These are phyloP conservation scores for Venusia cambrica DNA, from an alignment of 2,888 invertebrate species.

Conservation along the genomic window DNA sequence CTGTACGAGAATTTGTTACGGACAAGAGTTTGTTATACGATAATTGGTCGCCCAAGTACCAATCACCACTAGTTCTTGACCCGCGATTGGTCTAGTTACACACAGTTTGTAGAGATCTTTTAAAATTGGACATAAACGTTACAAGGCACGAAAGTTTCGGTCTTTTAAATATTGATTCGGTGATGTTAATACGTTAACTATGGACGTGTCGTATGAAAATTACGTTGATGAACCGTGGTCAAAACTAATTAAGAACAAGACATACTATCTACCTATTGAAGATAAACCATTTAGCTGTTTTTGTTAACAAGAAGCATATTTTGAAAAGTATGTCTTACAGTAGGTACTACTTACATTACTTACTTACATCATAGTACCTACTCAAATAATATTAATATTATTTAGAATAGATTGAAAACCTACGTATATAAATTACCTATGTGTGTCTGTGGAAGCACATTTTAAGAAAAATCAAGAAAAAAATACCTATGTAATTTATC, in stretches of 20 bases:
- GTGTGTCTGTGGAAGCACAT: too few species aligned
- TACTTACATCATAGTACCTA: too few species aligned
- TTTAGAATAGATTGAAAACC: too few species aligned
- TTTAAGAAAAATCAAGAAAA: too few species aligned
- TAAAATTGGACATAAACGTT: constrained; percentile 18
- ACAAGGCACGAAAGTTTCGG: constrained; percentile 53
- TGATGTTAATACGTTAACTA: constrained; percentile 68
- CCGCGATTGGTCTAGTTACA: too few species aligned
- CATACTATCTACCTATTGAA: constrained; percentile 3
- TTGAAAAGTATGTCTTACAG: too few species aligned
- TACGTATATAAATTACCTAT: too few species aligned
- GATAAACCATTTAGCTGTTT: too few species aligned
- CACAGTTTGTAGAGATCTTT: constrained; percentile 14
- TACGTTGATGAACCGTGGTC: constrained; percentile 64
- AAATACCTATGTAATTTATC: too few species aligned
- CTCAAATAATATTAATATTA: too few species aligned
- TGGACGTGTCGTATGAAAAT: constrained; percentile 57
- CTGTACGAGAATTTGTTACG: constrained; percentile 77
- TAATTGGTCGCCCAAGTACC: constrained; percentile 68
- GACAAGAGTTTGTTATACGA: constrained; percentile 69
- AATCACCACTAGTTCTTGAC: constrained; percentile 40
- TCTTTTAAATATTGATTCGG: constrained; percentile 66
- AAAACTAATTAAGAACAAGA: constrained; percentile 47
- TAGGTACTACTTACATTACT: too few species aligned
- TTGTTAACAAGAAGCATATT: too few species aligned